Evolutionary conservation across 1,140 invertebrate species (phyloP), one percentile per base, ranked within the genome.

Genomic region (Thrips palmi): DNA sequence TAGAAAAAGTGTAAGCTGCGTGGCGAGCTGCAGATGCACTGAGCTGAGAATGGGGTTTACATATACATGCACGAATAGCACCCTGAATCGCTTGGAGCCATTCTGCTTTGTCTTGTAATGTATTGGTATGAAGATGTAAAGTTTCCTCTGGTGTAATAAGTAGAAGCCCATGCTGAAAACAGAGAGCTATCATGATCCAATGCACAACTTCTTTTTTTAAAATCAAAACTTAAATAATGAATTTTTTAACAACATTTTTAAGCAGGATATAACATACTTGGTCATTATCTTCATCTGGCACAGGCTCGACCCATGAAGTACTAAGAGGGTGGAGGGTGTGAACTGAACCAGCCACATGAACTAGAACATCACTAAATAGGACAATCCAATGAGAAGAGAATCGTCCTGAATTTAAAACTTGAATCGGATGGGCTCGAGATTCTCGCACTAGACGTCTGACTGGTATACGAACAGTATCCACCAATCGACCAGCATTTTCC

Each of bases 111-210:
- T 76, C 71, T 32, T 70, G 63, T 30, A 74, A 54, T 20, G 70
- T 66, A 14, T 58, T 60, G 12, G 81, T 74, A 12, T 64, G 59
- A 11, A 89, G 56, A 30, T 67, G 63, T 33, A 87, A 62, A 21
- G 59, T 67, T 37, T 87, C 82, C 56, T 88, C 85, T 3, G 84
- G 84, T 23, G 74, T 72, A 24, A 67, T 75, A 3, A 86, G 52
- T 21, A 64, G 64, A 45, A 81, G 63, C n/a, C 64, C 62, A 59
- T 76, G 71, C 58, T 71, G 56, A 51, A 62, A 45, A 45, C n/a
- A n/a, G 7, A 47, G 55, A 53, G 47, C 62, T 59, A 4, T 55
- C 55, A 19, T 68, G 65, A 10, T 55, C 49, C 11, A 67, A 49
- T 0, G 59, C 47, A 2, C 6, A 23, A 22, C 5, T 36, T 43